These are phyloP conservation scores for Mormyrus hasselquistii DNA, from an alignment of 2,797 vertebrate genomes.

Conservation along the genomic window DNA sequence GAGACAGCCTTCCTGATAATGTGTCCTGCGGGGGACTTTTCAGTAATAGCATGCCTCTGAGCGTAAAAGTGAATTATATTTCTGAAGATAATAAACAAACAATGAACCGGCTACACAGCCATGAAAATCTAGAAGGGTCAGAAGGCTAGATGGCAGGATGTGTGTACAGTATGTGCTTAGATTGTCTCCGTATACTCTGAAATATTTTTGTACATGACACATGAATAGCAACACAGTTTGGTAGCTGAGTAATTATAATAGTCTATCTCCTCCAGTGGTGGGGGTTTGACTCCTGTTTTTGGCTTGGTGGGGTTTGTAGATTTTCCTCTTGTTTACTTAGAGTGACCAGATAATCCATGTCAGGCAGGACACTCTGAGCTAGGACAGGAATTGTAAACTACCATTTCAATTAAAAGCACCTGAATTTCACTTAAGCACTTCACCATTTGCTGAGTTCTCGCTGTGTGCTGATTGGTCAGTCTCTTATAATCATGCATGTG, in stretches of 20 bases:
- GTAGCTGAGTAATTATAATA: not conserved
- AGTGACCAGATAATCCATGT: not conserved
- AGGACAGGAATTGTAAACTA: not conserved
- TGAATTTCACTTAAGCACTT: not conserved
- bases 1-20: conserved; percentile 8
- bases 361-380: not conserved
- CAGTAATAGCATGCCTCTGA: not conserved
- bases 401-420: not conserved
- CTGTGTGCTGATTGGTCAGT: not conserved
- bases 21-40: not conserved
- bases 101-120: not conserved
- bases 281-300: not conserved
- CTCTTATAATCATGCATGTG: not conserved
- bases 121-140: not conserved
- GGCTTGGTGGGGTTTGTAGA: not conserved
- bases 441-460: not conserved
- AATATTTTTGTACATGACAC: not conserved
- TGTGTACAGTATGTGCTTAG: not conserved
- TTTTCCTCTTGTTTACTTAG: not conserved
- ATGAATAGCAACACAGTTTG: not conserved
- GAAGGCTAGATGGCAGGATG: not conserved
- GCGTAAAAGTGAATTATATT: conserved; percentile 11
- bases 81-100: not conserved
- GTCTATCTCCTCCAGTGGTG: not conserved
- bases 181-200: not conserved